phyloP scores from a whole-genome alignment of 2,888 invertebrate species.

The Andrena hattorfiana region DNA sequence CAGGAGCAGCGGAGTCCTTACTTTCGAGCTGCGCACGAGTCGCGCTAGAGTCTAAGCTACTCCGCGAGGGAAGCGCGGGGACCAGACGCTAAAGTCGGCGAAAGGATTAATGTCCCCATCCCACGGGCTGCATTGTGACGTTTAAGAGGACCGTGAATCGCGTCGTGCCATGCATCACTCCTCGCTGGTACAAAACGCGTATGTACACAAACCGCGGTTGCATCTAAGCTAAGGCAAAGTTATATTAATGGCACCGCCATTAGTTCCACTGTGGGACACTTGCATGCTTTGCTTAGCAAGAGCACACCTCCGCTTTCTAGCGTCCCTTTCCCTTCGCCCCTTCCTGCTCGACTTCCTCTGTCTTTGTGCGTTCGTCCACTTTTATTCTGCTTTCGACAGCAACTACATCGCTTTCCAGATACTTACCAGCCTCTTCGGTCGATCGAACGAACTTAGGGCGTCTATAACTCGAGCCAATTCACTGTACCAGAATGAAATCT shows the following conservation, averaged over 20 bases:
- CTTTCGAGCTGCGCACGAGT: constrained; percentile 7
- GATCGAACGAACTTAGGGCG: neutral
- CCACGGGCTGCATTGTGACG: constrained; percentile 69
- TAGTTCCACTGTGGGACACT: constrained; percentile 72
- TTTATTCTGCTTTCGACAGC: neutral
- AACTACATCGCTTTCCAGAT: neutral
- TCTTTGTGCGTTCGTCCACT: neutral
- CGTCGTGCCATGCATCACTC: constrained; percentile 70
- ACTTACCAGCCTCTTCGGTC: neutral
- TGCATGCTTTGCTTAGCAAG: constrained; percentile 56
- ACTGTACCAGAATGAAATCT: too few relatives aligned
- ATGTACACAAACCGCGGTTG: constrained; percentile 66
- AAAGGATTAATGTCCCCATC: constrained; percentile 72
- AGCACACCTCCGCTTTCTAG: constrained; percentile 44
- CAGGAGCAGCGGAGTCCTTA: constrained; percentile 29
- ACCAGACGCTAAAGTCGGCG: constrained; percentile 57
- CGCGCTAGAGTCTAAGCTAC: constrained; percentile 48
- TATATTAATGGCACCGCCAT: constrained; percentile 73
- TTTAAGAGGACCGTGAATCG: constrained; percentile 64
- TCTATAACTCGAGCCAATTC: too few relatives aligned
- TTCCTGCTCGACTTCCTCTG: constrained; percentile 12
- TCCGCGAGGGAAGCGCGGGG: constrained; percentile 33
- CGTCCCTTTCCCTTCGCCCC: constrained; percentile 6
- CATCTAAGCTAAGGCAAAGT: constrained; percentile 71
- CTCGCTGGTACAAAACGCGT: constrained; percentile 52